Conservation (phyloP, 2,888 invertebrate species). For the Gymnosoma rotundatum region DNA sequence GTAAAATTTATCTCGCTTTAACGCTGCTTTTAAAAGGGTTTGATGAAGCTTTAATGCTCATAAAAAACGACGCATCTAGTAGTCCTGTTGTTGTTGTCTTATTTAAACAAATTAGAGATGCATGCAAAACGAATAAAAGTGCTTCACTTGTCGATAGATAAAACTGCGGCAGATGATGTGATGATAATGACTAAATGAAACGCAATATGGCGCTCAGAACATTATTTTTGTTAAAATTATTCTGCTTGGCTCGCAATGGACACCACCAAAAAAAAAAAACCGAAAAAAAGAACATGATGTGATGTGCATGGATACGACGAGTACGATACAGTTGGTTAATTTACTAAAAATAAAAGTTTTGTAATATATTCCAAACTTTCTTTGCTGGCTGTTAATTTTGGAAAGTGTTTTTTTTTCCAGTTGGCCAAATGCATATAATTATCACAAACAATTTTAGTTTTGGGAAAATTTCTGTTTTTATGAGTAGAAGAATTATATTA, state of each 20-base stretch:
- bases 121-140: conserved; percentile 15
- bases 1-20: too few relatives aligned
- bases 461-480: not conserved
- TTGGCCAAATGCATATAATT: conserved; percentile 75
- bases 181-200: conserved; percentile 33
- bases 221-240: conserved; percentile 33
- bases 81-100: not conserved
- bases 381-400: conserved; percentile 43
- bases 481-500: not conserved
- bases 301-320: conserved; percentile 39
- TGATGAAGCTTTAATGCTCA: too few relatives aligned
- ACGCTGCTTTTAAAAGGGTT: not conserved
- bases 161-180: conserved; percentile 21
- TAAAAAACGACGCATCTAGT: not conserved
- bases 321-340: conserved; percentile 40
- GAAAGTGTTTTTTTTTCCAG: conserved; percentile 4
- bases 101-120: conserved; percentile 2
- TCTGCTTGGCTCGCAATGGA: conserved; percentile 1
- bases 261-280: conserved; percentile 2
- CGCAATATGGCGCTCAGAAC: conserved; percentile 54
- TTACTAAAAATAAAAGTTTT: conserved; percentile 62
- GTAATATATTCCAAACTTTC: conserved; percentile 65
- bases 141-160: not conserved
- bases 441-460: conserved; percentile 69
- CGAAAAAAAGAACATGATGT: not conserved